A percentile compares a stretch with the other conserved stretches of the same genome.
Conservation (phyloP, 2,888 invertebrate genomes). For the Drosophila rubida region DNA sequence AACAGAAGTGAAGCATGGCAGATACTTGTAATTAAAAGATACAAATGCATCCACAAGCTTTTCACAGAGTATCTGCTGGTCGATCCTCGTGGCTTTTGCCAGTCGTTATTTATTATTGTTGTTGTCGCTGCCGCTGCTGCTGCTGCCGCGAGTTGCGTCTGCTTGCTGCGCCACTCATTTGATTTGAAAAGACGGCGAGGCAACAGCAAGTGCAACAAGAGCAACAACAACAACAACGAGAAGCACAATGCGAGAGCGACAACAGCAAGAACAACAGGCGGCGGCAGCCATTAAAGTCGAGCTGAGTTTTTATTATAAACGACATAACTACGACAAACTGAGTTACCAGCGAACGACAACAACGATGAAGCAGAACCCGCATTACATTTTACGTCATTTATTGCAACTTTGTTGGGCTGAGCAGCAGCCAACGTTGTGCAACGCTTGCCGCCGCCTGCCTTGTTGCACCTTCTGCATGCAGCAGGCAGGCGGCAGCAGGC, state of each 20-base stretch:
- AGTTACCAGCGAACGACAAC: slow-evolving; percentile 65
- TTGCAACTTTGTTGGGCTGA: slow-evolving; percentile 75
- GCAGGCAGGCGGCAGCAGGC: slow-evolving; percentile 3
- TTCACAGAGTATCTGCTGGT: slow-evolving; percentile 28
- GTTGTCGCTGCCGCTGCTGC: too few relatives aligned
- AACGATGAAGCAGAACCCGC: slow-evolving; percentile 40
- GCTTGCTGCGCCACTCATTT: slow-evolving; percentile 66
- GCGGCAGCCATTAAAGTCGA: slow-evolving; percentile 79
- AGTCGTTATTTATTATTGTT: slow-evolving; percentile 47
- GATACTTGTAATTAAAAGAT: too few relatives aligned
- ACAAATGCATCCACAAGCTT: too few relatives aligned
- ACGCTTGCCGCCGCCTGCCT: slow-evolving; percentile 49
- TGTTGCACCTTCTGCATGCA: slow-evolving; percentile 49
- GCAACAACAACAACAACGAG: slow-evolving; percentile 24
- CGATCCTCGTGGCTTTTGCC: not conserved
- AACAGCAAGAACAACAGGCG: slow-evolving; percentile 21
- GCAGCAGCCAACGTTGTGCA: slow-evolving; percentile 6
- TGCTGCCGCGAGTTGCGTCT: slow-evolving; percentile 43
- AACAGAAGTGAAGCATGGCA: too few relatives aligned
- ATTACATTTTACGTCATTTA: slow-evolving; percentile 79
- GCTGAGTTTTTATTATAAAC: slow-evolving; percentile 79
- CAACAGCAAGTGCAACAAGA: slow-evolving; percentile 30
- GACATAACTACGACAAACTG: slow-evolving; percentile 80
- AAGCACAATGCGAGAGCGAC: slow-evolving; percentile 9
- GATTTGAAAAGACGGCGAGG: slow-evolving; percentile 77